These are phyloP conservation scores for Henricia sp. DNA, from an alignment of 53 echinoderm and acorn worm genomes.

Conservation along the genomic window DNA sequence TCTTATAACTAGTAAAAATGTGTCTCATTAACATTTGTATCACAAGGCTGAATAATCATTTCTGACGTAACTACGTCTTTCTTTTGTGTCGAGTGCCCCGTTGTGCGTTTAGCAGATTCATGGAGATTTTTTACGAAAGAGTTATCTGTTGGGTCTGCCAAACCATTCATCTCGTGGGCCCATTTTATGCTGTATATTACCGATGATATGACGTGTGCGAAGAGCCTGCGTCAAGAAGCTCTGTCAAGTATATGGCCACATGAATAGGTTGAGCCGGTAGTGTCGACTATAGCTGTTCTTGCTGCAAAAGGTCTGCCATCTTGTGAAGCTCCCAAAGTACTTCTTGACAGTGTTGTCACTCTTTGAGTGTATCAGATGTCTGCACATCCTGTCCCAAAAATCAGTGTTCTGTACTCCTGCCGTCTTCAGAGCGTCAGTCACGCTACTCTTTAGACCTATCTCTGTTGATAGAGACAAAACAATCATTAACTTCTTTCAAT, in stretches of 20 bases:
- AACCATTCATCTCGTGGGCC: conserved; percentile 13
- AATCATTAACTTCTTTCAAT: background rate
- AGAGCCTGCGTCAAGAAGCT: conserved; percentile 25
- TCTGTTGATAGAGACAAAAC: background rate
- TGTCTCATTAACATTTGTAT: background rate
- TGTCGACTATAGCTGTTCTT: background rate
- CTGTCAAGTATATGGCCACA: conserved; percentile 40
- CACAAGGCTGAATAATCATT: conserved; percentile 13
- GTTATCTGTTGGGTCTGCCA: background rate
- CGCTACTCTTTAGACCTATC: background rate
- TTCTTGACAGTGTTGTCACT: conserved; percentile 13
- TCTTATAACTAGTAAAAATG: conserved; percentile 33
- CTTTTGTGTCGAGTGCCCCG: background rate
- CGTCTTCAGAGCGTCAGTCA: background rate
- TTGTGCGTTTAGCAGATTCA: conserved; percentile 31
- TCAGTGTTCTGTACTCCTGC: background rate
- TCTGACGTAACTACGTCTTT: conserved; percentile 17
- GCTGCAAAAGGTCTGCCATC: conserved; percentile 7
- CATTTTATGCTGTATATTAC: conserved; percentile 54
- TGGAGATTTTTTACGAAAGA: conserved; percentile 6
- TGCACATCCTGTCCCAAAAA: background rate
- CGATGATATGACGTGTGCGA: conserved; percentile 33
- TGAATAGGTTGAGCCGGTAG: no score
- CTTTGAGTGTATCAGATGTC: background rate
- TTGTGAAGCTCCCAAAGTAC: background rate